Evolutionary conservation across 2,888 invertebrate genomes (phyloP).

Genomic region (Exephanes ischioxanthus): DNA sequence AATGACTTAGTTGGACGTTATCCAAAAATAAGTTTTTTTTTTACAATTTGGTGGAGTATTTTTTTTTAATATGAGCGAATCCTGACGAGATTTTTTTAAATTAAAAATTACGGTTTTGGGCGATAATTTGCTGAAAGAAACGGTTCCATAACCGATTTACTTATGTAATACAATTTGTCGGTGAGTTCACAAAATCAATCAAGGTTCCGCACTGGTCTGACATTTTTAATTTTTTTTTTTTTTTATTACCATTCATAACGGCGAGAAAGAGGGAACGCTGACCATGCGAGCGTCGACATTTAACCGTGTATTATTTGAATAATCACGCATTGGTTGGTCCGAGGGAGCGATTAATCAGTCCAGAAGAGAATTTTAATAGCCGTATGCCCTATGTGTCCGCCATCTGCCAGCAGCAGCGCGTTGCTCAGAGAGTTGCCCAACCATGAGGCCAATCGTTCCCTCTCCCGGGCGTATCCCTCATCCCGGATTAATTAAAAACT

Average conservation of each 20-base stretch:
- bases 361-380: conserved; percentile 69
- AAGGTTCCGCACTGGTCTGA: not conserved
- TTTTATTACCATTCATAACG: conserved; percentile 11
- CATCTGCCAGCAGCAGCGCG: conserved; percentile 65
- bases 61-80: too few species aligned
- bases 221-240: not conserved
- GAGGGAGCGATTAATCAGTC: conserved; percentile 79
- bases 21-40: not conserved
- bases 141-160: not conserved
- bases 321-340: conserved; percentile 75
- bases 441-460: conserved; percentile 61
- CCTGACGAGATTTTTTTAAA: too few species aligned
- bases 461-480: conserved; percentile 47
- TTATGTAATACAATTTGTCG: not conserved
- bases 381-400: conserved; percentile 53
- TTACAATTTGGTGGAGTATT: not conserved
- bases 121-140: too few species aligned
- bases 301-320: conserved; percentile 69
- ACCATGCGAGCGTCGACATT: conserved; percentile 35
- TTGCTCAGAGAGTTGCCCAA: conserved; percentile 58
- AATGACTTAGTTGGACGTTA: too few species aligned
- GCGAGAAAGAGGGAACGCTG: conserved; percentile 21
- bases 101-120: not conserved
- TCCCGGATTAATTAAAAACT: conserved; percentile 65
- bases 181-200: not conserved